These are phyloP conservation scores for Oncorhynchus mykiss DNA, from an alignment of 2,113 vertebrate genomes.

Conservation along the genomic window DNA sequence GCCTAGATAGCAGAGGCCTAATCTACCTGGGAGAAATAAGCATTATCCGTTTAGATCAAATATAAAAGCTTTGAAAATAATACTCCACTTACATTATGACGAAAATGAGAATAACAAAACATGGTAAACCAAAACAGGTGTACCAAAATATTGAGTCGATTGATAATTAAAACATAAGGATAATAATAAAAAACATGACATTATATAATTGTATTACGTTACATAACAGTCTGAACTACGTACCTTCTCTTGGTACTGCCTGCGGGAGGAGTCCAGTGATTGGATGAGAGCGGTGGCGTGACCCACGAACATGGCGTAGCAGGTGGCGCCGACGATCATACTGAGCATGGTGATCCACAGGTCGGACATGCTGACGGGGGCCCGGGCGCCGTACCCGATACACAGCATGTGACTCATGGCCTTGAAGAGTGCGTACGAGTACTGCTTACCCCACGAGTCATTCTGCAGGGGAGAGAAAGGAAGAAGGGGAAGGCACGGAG, in stretches of 20 bases:
- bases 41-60: not conserved
- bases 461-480: slow-evolving; percentile 77
- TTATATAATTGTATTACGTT: too few species aligned
- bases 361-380: slow-evolving; percentile 97
- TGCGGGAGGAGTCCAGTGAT: slow-evolving; percentile 93
- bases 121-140: not conserved
- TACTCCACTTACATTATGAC: not conserved
- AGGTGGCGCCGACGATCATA: slow-evolving; percentile 98
- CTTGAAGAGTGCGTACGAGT: slow-evolving; percentile 98
- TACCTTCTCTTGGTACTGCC: slow-evolving; percentile 99
- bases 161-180: not conserved
- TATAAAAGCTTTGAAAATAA: not conserved
- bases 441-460: slow-evolving; percentile 98
- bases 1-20: slow-evolving; percentile 33
- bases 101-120: not conserved
- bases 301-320: slow-evolving; percentile 99
- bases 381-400: slow-evolving; percentile 94
- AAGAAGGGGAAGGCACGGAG: slow-evolving; percentile 42
- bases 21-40: slow-evolving; percentile 26
- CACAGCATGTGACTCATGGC: slow-evolving; percentile 99
- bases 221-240: slow-evolving; percentile 20
- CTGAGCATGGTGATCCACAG: slow-evolving; percentile 99
- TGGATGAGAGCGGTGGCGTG: slow-evolving; percentile 97
- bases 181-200: not conserved
- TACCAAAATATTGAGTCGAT: not conserved